These are phyloP conservation scores for Euphydryas editha DNA, from an alignment of 2,888 invertebrate genomes.

Conservation along the genomic window DNA sequence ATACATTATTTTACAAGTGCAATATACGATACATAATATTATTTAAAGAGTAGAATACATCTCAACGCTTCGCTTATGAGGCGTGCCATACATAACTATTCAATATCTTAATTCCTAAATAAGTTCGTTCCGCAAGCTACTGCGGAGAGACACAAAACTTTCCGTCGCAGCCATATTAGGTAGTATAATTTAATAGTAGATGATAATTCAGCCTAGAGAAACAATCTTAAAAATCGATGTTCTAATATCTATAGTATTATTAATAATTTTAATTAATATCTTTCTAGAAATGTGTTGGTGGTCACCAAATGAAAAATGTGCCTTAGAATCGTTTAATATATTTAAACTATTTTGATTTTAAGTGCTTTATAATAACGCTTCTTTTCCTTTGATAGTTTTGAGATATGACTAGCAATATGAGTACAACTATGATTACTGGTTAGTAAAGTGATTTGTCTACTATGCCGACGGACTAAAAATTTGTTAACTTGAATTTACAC, in stretches of 20 bases:
- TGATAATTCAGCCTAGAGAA: background rate
- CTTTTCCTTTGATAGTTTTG: background rate
- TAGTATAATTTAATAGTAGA: background rate
- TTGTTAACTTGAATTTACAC: conserved; percentile 31
- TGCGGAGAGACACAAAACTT: no score
- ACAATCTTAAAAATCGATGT: background rate
- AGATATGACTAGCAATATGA: conserved; percentile 9
- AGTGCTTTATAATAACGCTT: background rate
- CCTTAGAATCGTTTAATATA: background rate
- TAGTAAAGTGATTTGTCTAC: conserved; percentile 30
- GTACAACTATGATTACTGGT: conserved; percentile 26
- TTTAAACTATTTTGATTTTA: conserved; percentile 1
- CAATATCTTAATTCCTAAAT: no score
- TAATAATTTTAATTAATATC: background rate
- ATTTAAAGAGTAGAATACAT: no score
- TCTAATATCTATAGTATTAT: background rate
- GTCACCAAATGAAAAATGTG: conserved; percentile 10
- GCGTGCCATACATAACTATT: no score
- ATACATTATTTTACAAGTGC: no score
- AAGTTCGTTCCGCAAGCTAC: no score
- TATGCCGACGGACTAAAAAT: conserved; percentile 24
- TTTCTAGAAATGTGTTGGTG: conserved; percentile 19
- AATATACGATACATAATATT: no score
- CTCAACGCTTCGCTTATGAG: no score
- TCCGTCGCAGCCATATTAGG: no score